Evolutionary conservation across 2,888 invertebrate species (phyloP), one percentile per base, ranked within the genome.

Genomic region (Plagodis pulveraria): DNA sequence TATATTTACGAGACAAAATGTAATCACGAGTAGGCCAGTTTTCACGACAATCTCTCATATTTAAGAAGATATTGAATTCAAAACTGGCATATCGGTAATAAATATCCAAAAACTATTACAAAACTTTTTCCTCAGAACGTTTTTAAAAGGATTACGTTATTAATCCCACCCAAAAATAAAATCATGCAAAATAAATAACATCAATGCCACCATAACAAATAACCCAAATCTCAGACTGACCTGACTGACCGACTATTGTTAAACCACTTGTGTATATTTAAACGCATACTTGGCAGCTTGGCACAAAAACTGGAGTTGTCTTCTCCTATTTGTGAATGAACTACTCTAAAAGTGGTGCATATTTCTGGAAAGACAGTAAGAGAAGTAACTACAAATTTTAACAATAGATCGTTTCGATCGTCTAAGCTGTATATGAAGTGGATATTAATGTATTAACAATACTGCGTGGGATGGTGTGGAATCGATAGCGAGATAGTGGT

Each of bases 241-340:
- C 45, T 11, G 53, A 59, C 43, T 43, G 54, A 59, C 55, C 43
- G 12, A 22, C 50, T 36, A 55, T 59, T 59, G 59, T 59, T 11
- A 40, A 9, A 45, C 49, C 34, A 41, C 11, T 35, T 48, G 50
- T 6, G 22, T 59, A 59, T 46, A 59, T 55, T 43, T 59, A 42
- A 46, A 33, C 50, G 11, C 11, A 55, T 51, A 59, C 12, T 59
- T 59, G 59, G 59, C 59, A 59, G 55, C 12, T 59, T 59, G 55
- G 59, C 59, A 59, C 47, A 33, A 42, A 47, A 38, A 43, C 33
- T 51, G 45, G 42, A 51, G 43, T 46, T n/a, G 44, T 22, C 35
- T 35, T 47, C 35, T 41, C 6, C 34, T 54, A 40, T 43, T 54
- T 47, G 50, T 59, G 59, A 59, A 59, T 59, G 59, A 59, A 55